phyloP scores from a whole-genome alignment of 2,113 vertebrate genomes.

The Rhinopomastus cyanomelas region DNA sequence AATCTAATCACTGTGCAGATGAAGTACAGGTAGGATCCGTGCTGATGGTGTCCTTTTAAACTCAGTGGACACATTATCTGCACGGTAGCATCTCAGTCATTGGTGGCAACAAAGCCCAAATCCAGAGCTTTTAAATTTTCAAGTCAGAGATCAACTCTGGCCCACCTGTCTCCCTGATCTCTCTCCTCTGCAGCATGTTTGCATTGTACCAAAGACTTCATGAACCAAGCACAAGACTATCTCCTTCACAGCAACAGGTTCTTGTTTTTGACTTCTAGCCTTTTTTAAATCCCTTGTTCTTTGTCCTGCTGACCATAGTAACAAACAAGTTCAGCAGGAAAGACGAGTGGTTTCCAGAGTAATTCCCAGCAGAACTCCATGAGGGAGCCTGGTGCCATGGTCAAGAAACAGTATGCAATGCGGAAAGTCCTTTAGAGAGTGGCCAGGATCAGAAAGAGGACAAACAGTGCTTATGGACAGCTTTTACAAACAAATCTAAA shows the following conservation, averaged over 20 bases:
- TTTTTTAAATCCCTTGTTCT: not conserved
- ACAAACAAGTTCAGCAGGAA: constrained; percentile 5
- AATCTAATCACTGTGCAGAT: not conserved
- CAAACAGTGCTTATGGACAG: not conserved
- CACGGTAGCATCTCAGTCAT: accelerated
- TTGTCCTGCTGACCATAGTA: not conserved
- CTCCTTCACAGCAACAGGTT: not conserved
- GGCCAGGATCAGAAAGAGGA: not conserved
- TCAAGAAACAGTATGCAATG: not conserved
- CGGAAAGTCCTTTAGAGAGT: not conserved
- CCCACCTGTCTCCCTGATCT: not conserved
- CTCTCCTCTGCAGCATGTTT: not conserved
- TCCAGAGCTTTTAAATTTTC: not conserved
- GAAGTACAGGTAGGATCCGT: not conserved
- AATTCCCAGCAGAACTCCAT: not conserved
- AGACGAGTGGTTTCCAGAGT: not conserved
- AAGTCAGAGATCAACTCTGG: not conserved
- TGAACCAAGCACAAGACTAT: not conserved
- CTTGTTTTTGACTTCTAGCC: not conserved
- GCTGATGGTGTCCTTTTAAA: not conserved
- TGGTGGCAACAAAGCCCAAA: not conserved
- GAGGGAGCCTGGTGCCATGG: not conserved
- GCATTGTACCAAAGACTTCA: not conserved
- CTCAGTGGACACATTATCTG: not conserved
- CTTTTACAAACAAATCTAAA: not conserved